These are phyloP conservation scores for Dryadula phaetusa DNA, from an alignment of 2,888 invertebrate species.

Conservation along the genomic window DNA sequence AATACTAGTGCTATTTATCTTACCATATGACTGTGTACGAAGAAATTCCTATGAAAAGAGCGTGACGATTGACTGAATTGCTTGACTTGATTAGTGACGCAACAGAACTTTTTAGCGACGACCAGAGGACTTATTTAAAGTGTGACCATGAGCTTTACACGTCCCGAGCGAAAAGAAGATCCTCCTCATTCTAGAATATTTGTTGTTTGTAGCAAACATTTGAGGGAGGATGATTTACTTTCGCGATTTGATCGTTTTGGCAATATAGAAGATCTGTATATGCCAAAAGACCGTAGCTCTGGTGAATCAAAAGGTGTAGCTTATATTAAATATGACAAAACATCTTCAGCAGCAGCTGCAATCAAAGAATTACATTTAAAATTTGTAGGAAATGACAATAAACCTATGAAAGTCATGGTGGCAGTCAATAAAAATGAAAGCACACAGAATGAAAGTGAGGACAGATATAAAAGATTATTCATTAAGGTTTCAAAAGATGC, in stretches of 20 bases:
- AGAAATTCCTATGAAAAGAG: slow-evolving; percentile 41
- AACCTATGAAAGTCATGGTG: slow-evolving; percentile 95
- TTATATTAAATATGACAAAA: slow-evolving; percentile 95
- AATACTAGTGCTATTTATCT: slow-evolving; percentile 27
- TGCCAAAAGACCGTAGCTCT: slow-evolving; percentile 92
- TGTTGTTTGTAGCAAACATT: slow-evolving; percentile 91
- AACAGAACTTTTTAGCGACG: slow-evolving; percentile 38
- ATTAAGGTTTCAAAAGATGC: slow-evolving; percentile 93
- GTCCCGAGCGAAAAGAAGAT: slow-evolving; percentile 73
- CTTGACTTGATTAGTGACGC: slow-evolving; percentile 41
- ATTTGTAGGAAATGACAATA: slow-evolving; percentile 87
- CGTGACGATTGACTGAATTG: slow-evolving; percentile 47
- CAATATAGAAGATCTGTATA: slow-evolving; percentile 93
- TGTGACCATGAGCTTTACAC: slow-evolving; percentile 19
- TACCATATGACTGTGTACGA: slow-evolving; percentile 28
- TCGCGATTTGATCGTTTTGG: slow-evolving; percentile 92
- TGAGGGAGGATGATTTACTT: slow-evolving; percentile 89
- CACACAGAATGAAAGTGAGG: slow-evolving; percentile 64
- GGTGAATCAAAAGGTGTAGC: slow-evolving; percentile 95
- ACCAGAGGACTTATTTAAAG: not conserved
- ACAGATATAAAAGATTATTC: slow-evolving; percentile 88
- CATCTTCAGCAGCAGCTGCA: slow-evolving; percentile 95
- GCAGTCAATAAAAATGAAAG: slow-evolving; percentile 85
- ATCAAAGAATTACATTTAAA: slow-evolving; percentile 94
- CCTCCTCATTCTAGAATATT: slow-evolving; percentile 96